Conservation (phyloP, 2,797 vertebrate genomes). For the Muscicapa comitata region DNA sequence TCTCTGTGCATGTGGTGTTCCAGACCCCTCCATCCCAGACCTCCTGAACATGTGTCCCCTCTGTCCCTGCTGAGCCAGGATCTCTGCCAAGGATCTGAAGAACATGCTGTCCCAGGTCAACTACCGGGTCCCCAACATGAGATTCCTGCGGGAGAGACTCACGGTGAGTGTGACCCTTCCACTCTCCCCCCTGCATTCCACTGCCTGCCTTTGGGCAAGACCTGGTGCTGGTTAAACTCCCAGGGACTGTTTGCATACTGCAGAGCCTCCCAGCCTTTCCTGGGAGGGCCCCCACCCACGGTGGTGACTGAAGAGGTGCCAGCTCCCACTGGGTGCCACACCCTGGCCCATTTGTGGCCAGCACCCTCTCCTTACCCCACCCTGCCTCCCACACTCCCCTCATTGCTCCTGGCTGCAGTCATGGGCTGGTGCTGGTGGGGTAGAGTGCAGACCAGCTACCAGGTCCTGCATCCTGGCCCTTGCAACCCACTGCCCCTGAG, state of each 20-base stretch:
- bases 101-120: slow-evolving; percentile 98
- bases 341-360: neutral
- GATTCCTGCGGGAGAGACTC: slow-evolving; percentile 93
- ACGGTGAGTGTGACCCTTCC: slow-evolving; percentile 75
- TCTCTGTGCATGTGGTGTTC: neutral
- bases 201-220: neutral
- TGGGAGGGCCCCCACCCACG: slow-evolving; percentile 31
- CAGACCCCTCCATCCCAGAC: neutral
- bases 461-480: neutral
- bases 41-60: neutral
- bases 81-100: slow-evolving; percentile 98
- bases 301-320: slow-evolving; percentile 20
- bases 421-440: neutral
- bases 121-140: slow-evolving; percentile 98
- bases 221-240: neutral
- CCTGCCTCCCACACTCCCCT: neutral
- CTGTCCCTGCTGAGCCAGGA: slow-evolving; percentile 71
- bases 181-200: accelerated
- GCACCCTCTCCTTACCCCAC: neutral
- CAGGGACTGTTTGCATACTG: neutral
- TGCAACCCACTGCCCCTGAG: accelerated
- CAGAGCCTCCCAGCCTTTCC: neutral
- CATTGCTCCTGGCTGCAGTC: neutral
- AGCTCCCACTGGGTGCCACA: neutral
- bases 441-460: neutral